These are phyloP conservation scores for Oscheius onirici DNA, from an alignment of 2,888 invertebrate genomes.

Conservation along the genomic window DNA sequence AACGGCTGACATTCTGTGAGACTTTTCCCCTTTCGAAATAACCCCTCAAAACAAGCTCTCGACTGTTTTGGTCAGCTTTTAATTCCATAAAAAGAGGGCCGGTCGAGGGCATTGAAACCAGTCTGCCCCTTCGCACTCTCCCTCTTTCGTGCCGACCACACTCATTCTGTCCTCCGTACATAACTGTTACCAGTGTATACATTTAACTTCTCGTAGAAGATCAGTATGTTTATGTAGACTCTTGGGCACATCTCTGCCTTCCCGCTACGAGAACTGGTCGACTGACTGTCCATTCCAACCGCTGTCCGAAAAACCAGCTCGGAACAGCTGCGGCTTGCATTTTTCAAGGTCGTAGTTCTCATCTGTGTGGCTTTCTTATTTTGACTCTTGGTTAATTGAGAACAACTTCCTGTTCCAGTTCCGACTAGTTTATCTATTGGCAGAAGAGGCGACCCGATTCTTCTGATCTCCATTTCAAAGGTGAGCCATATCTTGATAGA, in stretches of 20 bases:
- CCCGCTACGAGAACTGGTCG: conserved; percentile 1
- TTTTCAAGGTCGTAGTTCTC: conserved; percentile 15
- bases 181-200: no score
- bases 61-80: no score
- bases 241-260: not conserved
- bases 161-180: no score
- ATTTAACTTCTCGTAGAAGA: no score
- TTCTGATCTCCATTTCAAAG: not conserved
- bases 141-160: not conserved
- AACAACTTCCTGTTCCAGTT: not conserved
- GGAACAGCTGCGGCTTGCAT: conserved; percentile 11
- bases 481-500: not conserved
- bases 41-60: no score
- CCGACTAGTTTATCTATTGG: not conserved
- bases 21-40: no score
- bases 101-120: no score
- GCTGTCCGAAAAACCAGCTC: conserved; percentile 18
- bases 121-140: not conserved
- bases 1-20: no score
- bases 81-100: no score
- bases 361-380: not conserved
- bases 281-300: not conserved
- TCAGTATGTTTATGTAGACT: no score
- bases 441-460: not conserved
- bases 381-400: not conserved